A percentile compares a stretch with the other conserved stretches of the same genome.
Conservation (phyloP, 2,113 vertebrate genomes). For the Phalacrocorax pelagicus region DNA sequence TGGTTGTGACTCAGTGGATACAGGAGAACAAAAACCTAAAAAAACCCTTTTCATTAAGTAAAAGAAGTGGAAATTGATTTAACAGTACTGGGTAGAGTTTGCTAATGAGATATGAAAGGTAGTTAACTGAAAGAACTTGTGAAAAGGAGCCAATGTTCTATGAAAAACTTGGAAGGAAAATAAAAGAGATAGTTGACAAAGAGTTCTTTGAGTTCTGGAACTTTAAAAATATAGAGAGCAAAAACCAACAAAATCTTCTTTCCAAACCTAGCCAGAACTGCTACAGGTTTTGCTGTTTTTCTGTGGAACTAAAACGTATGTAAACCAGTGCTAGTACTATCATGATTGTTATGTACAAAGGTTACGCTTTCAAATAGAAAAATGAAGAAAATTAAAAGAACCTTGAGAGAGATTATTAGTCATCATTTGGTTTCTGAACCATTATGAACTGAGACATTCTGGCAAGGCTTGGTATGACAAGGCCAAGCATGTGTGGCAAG, state of each 20-base stretch:
- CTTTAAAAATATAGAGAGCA: not conserved
- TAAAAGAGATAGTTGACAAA: constrained; percentile 37
- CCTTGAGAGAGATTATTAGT: not conserved
- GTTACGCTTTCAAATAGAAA: not conserved
- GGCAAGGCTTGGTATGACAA: not conserved
- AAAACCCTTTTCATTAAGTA: not conserved
- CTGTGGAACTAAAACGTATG: not conserved
- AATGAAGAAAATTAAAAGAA: not conserved
- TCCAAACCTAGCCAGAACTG: not conserved
- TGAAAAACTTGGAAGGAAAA: constrained; percentile 35
- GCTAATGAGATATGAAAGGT: constrained; percentile 20
- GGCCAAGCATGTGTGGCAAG: not conserved
- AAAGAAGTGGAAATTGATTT: constrained; percentile 20
- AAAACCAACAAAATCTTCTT: not conserved
- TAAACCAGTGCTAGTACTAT: not conserved
- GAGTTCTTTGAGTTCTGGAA: constrained; percentile 3
- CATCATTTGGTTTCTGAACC: not conserved
- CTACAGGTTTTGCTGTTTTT: not conserved
- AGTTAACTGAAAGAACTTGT: constrained; percentile 22
- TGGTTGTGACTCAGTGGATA: constrained; percentile 40
- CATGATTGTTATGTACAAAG: not conserved
- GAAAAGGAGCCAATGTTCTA: constrained; percentile 25
- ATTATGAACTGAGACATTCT: not conserved
- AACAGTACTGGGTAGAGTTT: not conserved
- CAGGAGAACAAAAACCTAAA: not conserved